Base-by-base conservation (phyloP, 2,797 vertebrate genomes). In the Spea hammondii region DNA sequence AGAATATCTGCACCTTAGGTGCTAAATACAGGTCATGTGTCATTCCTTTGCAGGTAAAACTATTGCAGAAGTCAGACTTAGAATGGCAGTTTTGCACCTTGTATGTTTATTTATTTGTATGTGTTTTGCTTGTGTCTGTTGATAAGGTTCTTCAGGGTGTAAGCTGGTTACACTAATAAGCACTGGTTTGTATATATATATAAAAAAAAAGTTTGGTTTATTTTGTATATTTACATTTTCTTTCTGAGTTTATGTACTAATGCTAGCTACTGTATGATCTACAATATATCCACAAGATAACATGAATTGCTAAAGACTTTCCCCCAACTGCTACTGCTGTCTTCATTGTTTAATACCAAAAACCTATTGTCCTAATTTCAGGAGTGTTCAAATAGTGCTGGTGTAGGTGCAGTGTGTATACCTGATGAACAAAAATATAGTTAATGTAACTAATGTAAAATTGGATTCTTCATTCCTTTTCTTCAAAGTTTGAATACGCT, bases 331-430 rank as follows among this genome's bases (percentile, higher is more conserved):
- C 92, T 85, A 90, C 92, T 92, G 92, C 92, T 93, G 93, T 96
- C 93, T 91, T 85, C 46, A 88, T 89, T 89, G 88, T 94, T 93
- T 91, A 92, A 94, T 91, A 95, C 93, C 94, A 92, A 70, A 49
- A 74, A 70, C 62, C 46, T 62, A 64, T 72, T 80, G 92, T 94
- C 92, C 91, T 93, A 94, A 90, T 88, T 92, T 94, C 94, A 92
- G 91, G 88, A 85, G 92, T 91, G 96, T 97, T 94, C 91, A 95
- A 89, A 89, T 94, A 94, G 94, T 98, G 92, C 90, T 96, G 95
- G 94, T 93, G 88, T 97, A 96, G 94, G 91, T 92, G 91, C 93
- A 91, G 93, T 95, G 94, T 97, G 94, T 96, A 95, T 90, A 94
- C 92, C 92, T 94, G 91, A 95, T 93, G 90, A 92, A 92, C 89